Percentiles rank a stretch among this genome's conserved stretches.
These are phyloP conservation scores for Sorex maritimensis DNA, from an alignment of 2,797 vertebrate species.

Conservation along the genomic window DNA sequence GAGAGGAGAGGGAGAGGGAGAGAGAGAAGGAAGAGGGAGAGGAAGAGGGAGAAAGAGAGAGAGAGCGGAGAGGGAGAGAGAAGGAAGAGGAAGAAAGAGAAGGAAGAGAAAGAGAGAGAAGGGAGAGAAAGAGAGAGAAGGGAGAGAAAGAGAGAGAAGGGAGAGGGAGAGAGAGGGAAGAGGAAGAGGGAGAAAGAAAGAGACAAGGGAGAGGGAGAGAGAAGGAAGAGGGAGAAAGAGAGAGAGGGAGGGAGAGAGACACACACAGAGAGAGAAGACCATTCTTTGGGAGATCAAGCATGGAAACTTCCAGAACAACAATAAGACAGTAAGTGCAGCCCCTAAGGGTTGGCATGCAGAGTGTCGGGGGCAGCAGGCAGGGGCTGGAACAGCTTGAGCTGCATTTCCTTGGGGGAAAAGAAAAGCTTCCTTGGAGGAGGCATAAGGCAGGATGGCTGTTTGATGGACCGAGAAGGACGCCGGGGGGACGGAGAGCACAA, in stretches of 20 bases:
- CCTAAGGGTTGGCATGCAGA: conserved; percentile 12
- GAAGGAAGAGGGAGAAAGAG: no score
- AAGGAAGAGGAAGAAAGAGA: not conserved
- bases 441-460: conserved; percentile 35
- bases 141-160: no score
- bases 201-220: no score
- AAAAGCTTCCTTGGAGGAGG: conserved; percentile 3
- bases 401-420: conserved; percentile 1
- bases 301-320: conserved; percentile 47
- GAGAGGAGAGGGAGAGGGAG: not conserved
- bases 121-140: no score
- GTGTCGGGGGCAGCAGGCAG: not conserved
- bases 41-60: no score
- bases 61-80: no score
- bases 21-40: no score
- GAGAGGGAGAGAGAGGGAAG: no score
- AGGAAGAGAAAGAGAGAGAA: not conserved
- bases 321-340: not conserved
- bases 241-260: no score
- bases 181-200: no score
- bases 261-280: not conserved
- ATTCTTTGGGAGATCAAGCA: not conserved
- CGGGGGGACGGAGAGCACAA: not conserved
- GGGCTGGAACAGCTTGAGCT: conserved; percentile 27
- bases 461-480: conserved; percentile 31